Evolutionary conservation across 2,797 vertebrate species (phyloP).

Genomic region (Trichosurus vulpecula): DNA sequence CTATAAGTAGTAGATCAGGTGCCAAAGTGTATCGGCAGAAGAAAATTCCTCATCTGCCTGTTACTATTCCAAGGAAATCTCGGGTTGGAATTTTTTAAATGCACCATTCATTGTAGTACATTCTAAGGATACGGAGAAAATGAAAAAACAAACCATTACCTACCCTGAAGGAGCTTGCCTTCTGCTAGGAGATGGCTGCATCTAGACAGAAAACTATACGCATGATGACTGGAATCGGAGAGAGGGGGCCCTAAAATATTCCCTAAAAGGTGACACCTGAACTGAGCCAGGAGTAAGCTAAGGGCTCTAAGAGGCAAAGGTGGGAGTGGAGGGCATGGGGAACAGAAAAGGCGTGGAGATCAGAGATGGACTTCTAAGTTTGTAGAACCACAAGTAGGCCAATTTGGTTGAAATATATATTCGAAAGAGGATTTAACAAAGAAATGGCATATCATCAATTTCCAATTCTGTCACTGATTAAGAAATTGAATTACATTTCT

Average conservation of each 20-base stretch:
- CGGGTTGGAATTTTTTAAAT: neutral
- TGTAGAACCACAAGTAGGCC: neutral
- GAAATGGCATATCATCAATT: constrained; percentile 3
- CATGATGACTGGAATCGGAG: neutral
- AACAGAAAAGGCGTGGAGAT: neutral
- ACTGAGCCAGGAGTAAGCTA: neutral
- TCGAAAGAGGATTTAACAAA: neutral
- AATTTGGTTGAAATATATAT: neutral
- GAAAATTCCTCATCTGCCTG: neutral
- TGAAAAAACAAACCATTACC: neutral
- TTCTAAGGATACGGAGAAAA: too few relatives aligned
- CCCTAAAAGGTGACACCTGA: neutral
- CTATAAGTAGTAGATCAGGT: neutral
- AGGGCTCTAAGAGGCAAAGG: neutral
- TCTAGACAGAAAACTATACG: neutral
- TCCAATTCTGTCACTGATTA: neutral
- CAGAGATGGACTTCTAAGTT: neutral
- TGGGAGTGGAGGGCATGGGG: neutral
- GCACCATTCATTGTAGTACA: neutral
- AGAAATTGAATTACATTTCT: constrained; percentile 50
- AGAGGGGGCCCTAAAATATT: neutral
- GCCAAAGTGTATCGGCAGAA: neutral
- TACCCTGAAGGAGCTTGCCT: neutral
- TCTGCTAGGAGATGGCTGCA: neutral
- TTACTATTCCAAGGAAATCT: neutral